A percentile compares a stretch with the other conserved stretches of the same genome.
These are phyloP conservation scores for Lapara coniferarum DNA, from an alignment of 2,888 invertebrate species.

Conservation along the genomic window DNA sequence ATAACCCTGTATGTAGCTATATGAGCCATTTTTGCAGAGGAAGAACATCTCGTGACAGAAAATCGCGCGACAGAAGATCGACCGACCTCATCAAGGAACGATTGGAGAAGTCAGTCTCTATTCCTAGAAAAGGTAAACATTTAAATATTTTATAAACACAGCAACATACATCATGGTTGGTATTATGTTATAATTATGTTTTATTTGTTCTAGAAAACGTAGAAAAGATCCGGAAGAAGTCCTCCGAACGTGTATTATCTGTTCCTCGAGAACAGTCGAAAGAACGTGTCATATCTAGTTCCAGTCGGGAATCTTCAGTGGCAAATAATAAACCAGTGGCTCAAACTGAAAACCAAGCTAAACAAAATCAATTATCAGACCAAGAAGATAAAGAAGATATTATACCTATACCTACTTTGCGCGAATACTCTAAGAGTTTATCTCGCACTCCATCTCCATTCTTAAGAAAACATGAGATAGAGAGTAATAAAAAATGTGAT, in stretches of 20 bases:
- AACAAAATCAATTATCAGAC: slow-evolving; percentile 67
- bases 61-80: slow-evolving; percentile 77
- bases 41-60: slow-evolving; percentile 74
- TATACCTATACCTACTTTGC: slow-evolving; percentile 63
- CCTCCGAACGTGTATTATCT: slow-evolving; percentile 63
- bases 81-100: slow-evolving; percentile 77
- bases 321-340: slow-evolving; percentile 64
- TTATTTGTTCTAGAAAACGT: slow-evolving; percentile 58
- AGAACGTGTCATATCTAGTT: slow-evolving; percentile 73
- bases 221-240: slow-evolving; percentile 67
- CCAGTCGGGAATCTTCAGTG: slow-evolving; percentile 77
- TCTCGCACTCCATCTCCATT: slow-evolving; percentile 95
- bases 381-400: slow-evolving; percentile 75
- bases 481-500: slow-evolving; percentile 70
- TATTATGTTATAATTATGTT: neutral
- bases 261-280: slow-evolving; percentile 61
- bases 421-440: slow-evolving; percentile 88
- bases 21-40: slow-evolving; percentile 52
- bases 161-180: neutral
- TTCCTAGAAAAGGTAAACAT: slow-evolving; percentile 75
- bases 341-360: slow-evolving; percentile 58
- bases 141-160: neutral
- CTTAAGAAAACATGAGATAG: slow-evolving; percentile 87
- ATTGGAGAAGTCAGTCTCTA: slow-evolving; percentile 76
- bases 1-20: too few relatives aligned